phyloP scores from a whole-genome alignment of 2,113 vertebrate species.

The Motacilla alba region DNA sequence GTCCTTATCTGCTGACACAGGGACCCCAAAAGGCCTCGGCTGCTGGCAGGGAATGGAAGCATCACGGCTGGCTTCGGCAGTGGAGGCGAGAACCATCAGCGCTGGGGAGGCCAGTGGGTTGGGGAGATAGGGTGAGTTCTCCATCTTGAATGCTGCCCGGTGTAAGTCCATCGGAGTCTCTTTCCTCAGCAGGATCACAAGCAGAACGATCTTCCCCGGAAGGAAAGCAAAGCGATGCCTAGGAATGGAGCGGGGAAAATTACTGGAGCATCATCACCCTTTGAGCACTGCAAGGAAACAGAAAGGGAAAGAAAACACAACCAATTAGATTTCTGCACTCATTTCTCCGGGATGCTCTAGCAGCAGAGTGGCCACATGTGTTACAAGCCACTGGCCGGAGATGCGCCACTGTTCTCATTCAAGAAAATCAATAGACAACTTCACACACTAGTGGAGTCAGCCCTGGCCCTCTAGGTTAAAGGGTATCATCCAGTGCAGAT shows the following conservation, averaged over 20 bases:
- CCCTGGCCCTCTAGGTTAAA: constrained; percentile 74
- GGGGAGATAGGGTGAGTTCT: constrained; percentile 98
- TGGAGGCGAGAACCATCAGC: constrained; percentile 98
- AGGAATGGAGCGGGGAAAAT: constrained; percentile 46
- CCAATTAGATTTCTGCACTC: constrained; percentile 46
- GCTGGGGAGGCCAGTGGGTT: constrained; percentile 97
- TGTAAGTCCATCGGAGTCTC: constrained; percentile 95
- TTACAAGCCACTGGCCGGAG: constrained; percentile 53
- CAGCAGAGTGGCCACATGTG: constrained; percentile 59
- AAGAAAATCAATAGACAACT: constrained; percentile 77
- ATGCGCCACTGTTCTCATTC: constrained; percentile 66
- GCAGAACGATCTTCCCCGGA: constrained; percentile 71
- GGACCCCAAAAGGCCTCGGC: constrained; percentile 95
- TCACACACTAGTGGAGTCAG: constrained; percentile 68
- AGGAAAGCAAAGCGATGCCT: constrained; percentile 67
- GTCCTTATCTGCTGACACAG: constrained; percentile 95
- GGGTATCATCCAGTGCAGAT: not conserved
- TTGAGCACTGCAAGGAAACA: constrained; percentile 65
- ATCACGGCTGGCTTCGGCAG: constrained; percentile 94
- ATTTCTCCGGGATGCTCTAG: constrained; percentile 12
- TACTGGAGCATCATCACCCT: constrained; percentile 74
- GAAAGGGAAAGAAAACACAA: constrained; percentile 54
- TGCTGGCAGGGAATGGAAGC: constrained; percentile 97
- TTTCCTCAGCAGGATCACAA: constrained; percentile 68
- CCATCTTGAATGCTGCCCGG: constrained; percentile 99